Percentiles rank a stretch among this genome's conserved stretches.
phyloP scores from a whole-genome alignment of 2,113 vertebrate genomes.

The Hirundichthys speculiger region DNA sequence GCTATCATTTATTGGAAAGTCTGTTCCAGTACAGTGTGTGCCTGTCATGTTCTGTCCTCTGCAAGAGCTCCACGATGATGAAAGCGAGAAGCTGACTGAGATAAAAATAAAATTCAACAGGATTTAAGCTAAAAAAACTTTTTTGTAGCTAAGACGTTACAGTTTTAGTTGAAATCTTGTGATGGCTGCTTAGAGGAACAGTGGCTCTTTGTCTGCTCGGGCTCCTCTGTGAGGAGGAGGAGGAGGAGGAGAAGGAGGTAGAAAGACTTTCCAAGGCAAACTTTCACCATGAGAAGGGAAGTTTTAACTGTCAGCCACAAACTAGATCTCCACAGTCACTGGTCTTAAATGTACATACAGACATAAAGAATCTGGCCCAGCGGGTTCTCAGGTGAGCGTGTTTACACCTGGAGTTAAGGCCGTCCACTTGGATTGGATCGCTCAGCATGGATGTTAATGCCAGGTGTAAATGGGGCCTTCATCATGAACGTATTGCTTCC shows the following conservation, averaged over 20 bases:
- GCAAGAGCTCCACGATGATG: no score
- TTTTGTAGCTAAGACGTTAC: neutral
- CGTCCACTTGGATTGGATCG: no score
- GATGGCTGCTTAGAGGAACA: conserved; percentile 26
- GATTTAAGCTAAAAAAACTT: neutral
- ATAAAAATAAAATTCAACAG: neutral
- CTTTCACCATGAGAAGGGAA: neutral
- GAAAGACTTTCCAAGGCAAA: conserved; percentile 5
- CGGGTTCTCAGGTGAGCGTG: no score
- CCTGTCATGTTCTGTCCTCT: no score
- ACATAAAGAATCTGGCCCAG: no score
- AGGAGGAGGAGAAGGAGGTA: conserved; percentile 33
- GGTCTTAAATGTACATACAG: no score
- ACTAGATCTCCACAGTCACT: neutral
- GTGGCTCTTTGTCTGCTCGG: conserved; percentile 29
- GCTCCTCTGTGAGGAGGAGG: neutral
- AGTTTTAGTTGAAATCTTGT: conserved; percentile 14
- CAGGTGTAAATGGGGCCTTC: no score
- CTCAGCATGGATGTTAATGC: no score
- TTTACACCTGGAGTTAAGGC: no score
- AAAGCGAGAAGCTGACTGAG: neutral
- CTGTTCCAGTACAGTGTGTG: no score
- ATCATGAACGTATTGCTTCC: no score
- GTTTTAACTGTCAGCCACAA: neutral
- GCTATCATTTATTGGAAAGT: no score